Evolutionary conservation across 2,888 invertebrate genomes (phyloP), one percentile per base, ranked within the genome.

Genomic region (Ptilodon capucinus): DNA sequence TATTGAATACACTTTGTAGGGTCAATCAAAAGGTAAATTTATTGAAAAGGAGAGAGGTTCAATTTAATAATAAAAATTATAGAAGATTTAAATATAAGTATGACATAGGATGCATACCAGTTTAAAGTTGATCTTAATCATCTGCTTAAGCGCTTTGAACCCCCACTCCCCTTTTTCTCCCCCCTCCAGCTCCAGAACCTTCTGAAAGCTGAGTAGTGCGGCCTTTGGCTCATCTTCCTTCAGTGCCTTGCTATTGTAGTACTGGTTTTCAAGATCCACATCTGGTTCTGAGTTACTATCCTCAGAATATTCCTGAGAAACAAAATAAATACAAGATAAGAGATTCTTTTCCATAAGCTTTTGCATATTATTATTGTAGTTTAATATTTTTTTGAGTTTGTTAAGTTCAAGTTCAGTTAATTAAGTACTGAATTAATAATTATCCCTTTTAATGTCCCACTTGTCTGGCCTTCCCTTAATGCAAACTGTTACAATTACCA

Each of bases 131-230:
- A 99, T 99, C 91, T 99, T 99, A 41, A 99, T 99, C 99, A 99
- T 99, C 86, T 99, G 99, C 82, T 99, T 99, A 13, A 99, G 93
- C 0, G 99, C 99, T 84, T 99, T 99, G 83, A 99, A 99, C 0
- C 99, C 99, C 99, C 99, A 99, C 92, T 99, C 99, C 45, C 99
- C 99, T 84, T 99, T 99, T 65, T 99, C 99, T 0, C 97, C 98
- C 34, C 97, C 97, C 88, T 99, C 99, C 53, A 99, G 91, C 76
- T 99, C 99, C 58, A 99, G 88, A 8, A 99, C 99, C 86, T 97
- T 96, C 79, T 97, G 97, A 86, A 99, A 99, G 65, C 98, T 98
- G 55, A 95, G 94, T 52, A 99, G 87, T 0, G 99, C 99, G 8
- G 95, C 95, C 68, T 95, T 94, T 0, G 99, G 98, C 79, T 98